Evolutionary conservation across 2,797 vertebrate genomes (phyloP).

Genomic region (Chromobotia macracanthus): DNA sequence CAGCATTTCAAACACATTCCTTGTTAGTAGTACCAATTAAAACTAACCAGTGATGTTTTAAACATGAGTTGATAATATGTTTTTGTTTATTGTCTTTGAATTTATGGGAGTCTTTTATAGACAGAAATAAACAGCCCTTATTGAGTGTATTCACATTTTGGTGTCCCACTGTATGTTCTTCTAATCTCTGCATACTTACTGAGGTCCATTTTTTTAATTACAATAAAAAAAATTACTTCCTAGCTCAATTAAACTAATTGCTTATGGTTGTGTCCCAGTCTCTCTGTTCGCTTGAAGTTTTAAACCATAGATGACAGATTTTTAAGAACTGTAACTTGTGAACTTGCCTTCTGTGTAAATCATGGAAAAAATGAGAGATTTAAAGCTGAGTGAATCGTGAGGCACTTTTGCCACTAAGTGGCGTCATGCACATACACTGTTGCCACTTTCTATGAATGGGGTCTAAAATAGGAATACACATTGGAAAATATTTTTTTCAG

Average conservation of each 20-base stretch:
- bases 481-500: too few relatives aligned
- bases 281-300: neutral
- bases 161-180: slow-evolving; percentile 50
- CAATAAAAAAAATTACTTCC: too few relatives aligned
- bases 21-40: slow-evolving; percentile 69
- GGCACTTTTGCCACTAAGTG: slow-evolving; percentile 24
- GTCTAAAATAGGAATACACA: neutral
- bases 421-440: neutral
- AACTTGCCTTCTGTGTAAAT: neutral
- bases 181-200: slow-evolving; percentile 56
- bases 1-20: slow-evolving; percentile 54
- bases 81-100: slow-evolving; percentile 1
- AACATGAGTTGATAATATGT: slow-evolving; percentile 31
- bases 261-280: neutral
- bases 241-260: slow-evolving; percentile 19
- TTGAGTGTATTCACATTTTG: slow-evolving; percentile 55
- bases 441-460: neutral
- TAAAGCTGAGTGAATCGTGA: neutral
- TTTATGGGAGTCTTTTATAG: neutral
- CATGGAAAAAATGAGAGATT: neutral
- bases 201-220: slow-evolving; percentile 74
- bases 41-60: slow-evolving; percentile 68
- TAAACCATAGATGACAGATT: neutral
- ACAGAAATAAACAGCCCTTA: slow-evolving; percentile 54
- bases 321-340: neutral